Conservation (phyloP, 2,888 invertebrate genomes). For the Pycnomerus fuliginosus region DNA sequence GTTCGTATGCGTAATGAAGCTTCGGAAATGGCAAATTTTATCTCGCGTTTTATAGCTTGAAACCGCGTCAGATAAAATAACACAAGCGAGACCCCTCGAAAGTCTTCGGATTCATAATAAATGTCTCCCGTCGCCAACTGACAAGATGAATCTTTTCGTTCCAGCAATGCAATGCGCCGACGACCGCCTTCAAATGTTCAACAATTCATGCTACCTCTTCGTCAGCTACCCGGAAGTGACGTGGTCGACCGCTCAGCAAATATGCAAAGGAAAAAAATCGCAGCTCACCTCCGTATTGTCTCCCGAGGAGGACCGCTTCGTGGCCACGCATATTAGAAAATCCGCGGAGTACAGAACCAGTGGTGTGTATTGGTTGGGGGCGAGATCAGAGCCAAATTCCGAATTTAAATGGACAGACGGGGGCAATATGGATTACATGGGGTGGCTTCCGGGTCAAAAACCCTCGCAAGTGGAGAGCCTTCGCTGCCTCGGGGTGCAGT, state of each 20-base stretch:
- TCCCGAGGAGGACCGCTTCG: constrained; percentile 68
- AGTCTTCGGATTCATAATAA: too few relatives aligned
- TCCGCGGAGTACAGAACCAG: constrained; percentile 72
- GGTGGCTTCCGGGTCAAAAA: constrained; percentile 62
- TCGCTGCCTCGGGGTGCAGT: constrained; percentile 60
- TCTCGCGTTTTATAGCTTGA: too few relatives aligned
- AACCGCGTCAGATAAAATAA: neutral
- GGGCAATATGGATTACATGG: constrained; percentile 56
- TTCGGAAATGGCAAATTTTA: too few relatives aligned
- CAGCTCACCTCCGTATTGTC: constrained; percentile 69
- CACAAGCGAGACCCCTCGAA: too few relatives aligned
- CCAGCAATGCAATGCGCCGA: constrained; percentile 70
- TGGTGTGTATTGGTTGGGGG: constrained; percentile 75
- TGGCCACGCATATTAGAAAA: constrained; percentile 67
- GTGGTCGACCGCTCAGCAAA: constrained; percentile 68
- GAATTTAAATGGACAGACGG: constrained; percentile 69
- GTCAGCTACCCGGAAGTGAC: constrained; percentile 76
- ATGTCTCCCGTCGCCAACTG: neutral
- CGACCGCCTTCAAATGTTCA: constrained; percentile 67
- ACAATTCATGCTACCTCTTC: constrained; percentile 73
- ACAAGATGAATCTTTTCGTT: constrained; percentile 27
- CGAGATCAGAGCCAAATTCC: constrained; percentile 51
- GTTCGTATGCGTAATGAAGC: too few relatives aligned
- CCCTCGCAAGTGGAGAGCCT: constrained; percentile 42
- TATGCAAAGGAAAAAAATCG: constrained; percentile 72